A percentile compares a stretch with the other conserved stretches of the same genome.
Evolutionary conservation across 2,113 vertebrate species (phyloP).

Genomic region (Heterotis niloticus): DNA sequence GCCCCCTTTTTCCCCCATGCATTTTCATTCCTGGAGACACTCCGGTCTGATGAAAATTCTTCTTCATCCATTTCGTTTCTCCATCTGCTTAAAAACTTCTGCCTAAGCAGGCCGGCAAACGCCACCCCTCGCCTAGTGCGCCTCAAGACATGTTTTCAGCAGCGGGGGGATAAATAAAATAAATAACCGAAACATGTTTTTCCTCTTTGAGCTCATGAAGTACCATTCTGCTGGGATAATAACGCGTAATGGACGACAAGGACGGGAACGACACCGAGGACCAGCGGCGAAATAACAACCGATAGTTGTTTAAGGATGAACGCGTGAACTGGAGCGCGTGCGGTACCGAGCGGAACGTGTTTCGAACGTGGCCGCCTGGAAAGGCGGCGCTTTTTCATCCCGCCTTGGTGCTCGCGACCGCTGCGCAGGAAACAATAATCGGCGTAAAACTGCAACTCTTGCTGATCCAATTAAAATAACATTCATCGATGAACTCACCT

Average conservation of each 20-base stretch:
- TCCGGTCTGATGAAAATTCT: constrained; percentile 37
- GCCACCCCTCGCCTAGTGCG: neutral
- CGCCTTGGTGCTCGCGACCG: constrained; percentile 66
- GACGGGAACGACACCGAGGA: constrained; percentile 23
- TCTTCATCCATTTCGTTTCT: neutral
- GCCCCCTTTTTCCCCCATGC: constrained; percentile 46
- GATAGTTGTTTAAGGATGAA: constrained; percentile 3
- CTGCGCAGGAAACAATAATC: constrained; percentile 73
- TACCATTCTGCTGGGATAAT: constrained; percentile 18
- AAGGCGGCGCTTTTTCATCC: constrained; percentile 37
- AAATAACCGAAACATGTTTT: neutral
- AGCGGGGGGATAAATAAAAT: neutral
- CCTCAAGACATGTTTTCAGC: constrained; percentile 8
- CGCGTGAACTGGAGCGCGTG: constrained; percentile 31
- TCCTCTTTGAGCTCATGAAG: constrained; percentile 3
- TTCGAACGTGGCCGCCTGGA: constrained; percentile 17
- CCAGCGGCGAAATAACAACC: constrained; percentile 17
- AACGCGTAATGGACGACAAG: constrained; percentile 15
- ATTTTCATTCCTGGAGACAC: constrained; percentile 43
- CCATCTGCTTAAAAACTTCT: constrained; percentile 5
- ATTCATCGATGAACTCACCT: constrained; percentile 80
- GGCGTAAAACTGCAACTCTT: constrained; percentile 66
- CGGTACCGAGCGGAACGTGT: neutral
- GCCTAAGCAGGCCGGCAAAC: neutral
- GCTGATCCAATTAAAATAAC: constrained; percentile 68